phyloP scores from a whole-genome alignment of 2,888 invertebrate genomes.

The Agrotis clavis region DNA sequence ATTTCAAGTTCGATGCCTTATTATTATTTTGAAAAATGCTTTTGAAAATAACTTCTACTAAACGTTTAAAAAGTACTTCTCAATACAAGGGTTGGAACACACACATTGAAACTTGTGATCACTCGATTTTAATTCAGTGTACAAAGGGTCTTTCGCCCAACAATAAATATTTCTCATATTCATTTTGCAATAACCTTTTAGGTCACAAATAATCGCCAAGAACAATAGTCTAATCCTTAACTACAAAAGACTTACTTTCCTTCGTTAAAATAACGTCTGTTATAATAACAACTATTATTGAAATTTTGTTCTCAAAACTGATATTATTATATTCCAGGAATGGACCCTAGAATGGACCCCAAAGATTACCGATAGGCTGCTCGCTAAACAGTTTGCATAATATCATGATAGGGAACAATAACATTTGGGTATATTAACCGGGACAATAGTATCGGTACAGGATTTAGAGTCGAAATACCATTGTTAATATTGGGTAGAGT shows the following conservation, averaged over 20 bases:
- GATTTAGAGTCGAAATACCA: conserved; percentile 11
- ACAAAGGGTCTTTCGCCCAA: not conserved
- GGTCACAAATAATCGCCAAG: not conserved
- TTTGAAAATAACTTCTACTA: too few relatives aligned
- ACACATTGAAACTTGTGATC: too few relatives aligned
- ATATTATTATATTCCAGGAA: conserved; percentile 61
- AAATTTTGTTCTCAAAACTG: conserved; percentile 51
- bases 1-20: too few relatives aligned
- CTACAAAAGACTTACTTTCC: conserved; percentile 4
- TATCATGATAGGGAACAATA: conserved; percentile 54
- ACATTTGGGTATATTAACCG: conserved; percentile 43
- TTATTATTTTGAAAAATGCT: too few relatives aligned
- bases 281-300: conserved; percentile 49
- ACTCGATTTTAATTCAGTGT: too few relatives aligned
- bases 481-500: conserved; percentile 1
- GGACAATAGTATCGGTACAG: conserved; percentile 21
- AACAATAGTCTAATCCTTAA: conserved; percentile 5
- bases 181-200: conserved; percentile 12
- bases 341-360: conserved; percentile 51
- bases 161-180: not conserved
- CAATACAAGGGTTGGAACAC: too few relatives aligned
- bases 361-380: conserved; percentile 61
- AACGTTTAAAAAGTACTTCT: too few relatives aligned
- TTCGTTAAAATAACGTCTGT: conserved; percentile 39
- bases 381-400: conserved; percentile 63